Evolutionary conservation across 2,113 vertebrate species (phyloP).

Genomic region (Cyprinodon brontotheroides): DNA sequence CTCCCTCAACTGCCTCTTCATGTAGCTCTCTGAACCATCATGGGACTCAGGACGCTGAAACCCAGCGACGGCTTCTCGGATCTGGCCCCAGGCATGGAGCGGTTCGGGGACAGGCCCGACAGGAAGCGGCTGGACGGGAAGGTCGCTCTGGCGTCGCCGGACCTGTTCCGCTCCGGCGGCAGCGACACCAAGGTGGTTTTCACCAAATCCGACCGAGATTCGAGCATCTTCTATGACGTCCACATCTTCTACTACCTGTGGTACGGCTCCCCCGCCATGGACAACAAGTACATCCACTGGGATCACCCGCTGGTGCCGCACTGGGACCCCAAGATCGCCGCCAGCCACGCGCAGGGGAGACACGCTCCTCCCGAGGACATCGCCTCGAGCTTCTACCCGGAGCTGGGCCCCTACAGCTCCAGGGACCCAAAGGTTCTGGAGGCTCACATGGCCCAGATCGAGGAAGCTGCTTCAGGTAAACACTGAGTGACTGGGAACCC

Average conservation of each 20-base stretch:
- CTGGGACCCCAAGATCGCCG: constrained; percentile 92
- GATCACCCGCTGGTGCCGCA: constrained; percentile 90
- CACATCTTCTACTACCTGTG: constrained; percentile 92
- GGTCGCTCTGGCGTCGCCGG: constrained; percentile 61
- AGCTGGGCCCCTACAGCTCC: constrained; percentile 90
- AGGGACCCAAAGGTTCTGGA: constrained; percentile 85
- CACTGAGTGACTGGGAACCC: too few relatives aligned
- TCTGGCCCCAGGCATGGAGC: constrained; percentile 82
- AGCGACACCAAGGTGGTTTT: constrained; percentile 82
- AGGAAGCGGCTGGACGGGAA: constrained; percentile 59
- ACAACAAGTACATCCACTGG: constrained; percentile 86
- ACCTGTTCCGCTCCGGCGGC: constrained; percentile 62
- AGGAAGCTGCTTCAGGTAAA: constrained; percentile 86
- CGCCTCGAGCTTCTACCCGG: constrained; percentile 88
- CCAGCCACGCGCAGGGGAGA: constrained; percentile 87
- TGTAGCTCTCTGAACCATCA: too few relatives aligned
- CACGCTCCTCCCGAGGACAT: constrained; percentile 87
- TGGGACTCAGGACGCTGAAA: constrained; percentile 88
- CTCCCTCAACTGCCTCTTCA: too few relatives aligned
- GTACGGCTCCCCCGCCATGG: constrained; percentile 84
- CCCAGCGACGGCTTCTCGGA: constrained; percentile 86
- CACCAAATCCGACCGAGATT: constrained; percentile 74
- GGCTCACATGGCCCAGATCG: constrained; percentile 86
- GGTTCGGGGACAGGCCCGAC: constrained; percentile 68
- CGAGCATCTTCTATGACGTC: constrained; percentile 85